Conservation (phyloP, 2,113 vertebrate species). For the Seriola quinqueradiata region DNA sequence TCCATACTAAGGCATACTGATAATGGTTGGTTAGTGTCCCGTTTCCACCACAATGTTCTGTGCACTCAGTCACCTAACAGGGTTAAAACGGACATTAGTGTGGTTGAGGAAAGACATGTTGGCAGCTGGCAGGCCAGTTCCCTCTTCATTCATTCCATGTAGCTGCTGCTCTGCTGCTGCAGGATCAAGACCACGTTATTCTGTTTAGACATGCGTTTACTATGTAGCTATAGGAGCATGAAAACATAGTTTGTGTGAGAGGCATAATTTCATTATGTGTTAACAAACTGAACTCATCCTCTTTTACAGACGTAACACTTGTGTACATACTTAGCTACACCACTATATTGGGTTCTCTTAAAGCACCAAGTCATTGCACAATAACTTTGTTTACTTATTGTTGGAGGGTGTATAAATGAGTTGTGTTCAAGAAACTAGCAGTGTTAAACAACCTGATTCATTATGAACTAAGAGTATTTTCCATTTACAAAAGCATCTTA, state of each 20-base stretch:
- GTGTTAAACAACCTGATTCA: background rate
- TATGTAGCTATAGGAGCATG: background rate
- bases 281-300: background rate
- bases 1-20: constrained; percentile 25
- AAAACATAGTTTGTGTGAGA: background rate
- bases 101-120: constrained; percentile 16
- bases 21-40: constrained; percentile 11
- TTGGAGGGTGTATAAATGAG: background rate
- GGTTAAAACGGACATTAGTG: constrained; percentile 48
- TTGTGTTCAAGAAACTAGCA: background rate
- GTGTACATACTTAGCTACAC: background rate
- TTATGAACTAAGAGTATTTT: background rate
- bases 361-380: background rate
- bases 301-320: background rate
- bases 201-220: constrained; percentile 32
- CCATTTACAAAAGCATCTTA: background rate
- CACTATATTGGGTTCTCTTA: background rate
- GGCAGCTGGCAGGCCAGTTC: background rate
- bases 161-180: constrained; percentile 44
- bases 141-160: background rate
- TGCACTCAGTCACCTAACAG: constrained; percentile 31
- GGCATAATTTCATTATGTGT: background rate
- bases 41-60: constrained; percentile 19
- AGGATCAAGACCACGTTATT: constrained; percentile 55
- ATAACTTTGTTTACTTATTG: background rate